Conservation (phyloP, 1,140 invertebrate species). For the Chionoecetes opilio region DNA sequence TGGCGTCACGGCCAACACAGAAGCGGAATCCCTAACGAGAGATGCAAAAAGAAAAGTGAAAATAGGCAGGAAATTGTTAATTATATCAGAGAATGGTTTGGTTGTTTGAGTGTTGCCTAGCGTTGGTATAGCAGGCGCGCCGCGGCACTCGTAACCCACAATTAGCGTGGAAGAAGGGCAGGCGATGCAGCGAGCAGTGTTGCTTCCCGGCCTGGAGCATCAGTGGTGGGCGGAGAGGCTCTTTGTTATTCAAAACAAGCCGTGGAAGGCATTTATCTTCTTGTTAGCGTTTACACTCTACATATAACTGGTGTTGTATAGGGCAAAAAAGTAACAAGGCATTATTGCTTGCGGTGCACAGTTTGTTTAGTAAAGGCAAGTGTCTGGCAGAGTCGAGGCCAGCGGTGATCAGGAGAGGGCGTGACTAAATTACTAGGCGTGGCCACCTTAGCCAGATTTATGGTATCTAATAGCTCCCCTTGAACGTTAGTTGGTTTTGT, state of each 20-base stretch:
- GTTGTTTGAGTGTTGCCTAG: neutral
- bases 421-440: neutral
- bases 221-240: neutral
- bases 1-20: too few relatives aligned
- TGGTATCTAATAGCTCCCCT: conserved; percentile 3
- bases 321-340: neutral
- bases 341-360: neutral
- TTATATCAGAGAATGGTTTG: neutral
- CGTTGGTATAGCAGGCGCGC: neutral
- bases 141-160: neutral
- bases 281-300: neutral
- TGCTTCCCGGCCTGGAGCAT: neutral
- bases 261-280: neutral
- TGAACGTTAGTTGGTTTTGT: neutral
- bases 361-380: neutral
- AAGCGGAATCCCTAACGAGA: neutral
- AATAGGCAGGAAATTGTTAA: neutral
- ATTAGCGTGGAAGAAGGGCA: neutral
- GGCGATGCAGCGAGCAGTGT: neutral
- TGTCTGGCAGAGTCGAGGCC: neutral
- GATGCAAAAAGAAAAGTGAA: neutral
- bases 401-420: neutral
- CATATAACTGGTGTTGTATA: neutral
- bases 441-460: neutral
- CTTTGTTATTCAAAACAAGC: neutral